Conservation (phyloP, 2,888 invertebrate genomes). For the Lapara coniferarum region DNA sequence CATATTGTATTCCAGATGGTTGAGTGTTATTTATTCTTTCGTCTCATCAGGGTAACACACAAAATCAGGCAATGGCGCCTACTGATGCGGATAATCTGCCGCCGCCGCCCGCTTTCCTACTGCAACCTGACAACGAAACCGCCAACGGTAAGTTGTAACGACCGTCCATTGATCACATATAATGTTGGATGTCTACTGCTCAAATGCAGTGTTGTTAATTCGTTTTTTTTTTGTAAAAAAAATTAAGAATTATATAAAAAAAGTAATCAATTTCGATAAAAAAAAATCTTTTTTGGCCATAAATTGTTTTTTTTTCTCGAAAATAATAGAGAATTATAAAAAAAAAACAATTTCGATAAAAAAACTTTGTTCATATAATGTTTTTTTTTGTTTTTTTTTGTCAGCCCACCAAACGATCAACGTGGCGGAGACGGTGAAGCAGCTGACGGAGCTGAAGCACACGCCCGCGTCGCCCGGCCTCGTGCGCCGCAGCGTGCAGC, state of each 20-base stretch:
- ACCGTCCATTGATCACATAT: no score
- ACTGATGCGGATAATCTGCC: slow-evolving; percentile 84
- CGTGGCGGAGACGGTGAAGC: slow-evolving; percentile 94
- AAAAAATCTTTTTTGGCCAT: no score
- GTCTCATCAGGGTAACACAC: slow-evolving; percentile 59
- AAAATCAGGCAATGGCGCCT: slow-evolving; percentile 46
- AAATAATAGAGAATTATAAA: no score
- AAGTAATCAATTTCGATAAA: no score
- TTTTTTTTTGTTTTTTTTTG: slow-evolving; percentile 26
- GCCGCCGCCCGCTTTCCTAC: slow-evolving; percentile 90
- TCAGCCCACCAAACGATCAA: slow-evolving; percentile 76
- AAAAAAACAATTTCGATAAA: neutral
- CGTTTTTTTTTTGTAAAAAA: no score
- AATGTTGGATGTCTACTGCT: no score
- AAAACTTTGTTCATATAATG: no score
- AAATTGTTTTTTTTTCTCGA: no score
- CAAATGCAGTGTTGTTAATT: no score
- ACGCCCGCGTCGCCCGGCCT: slow-evolving; percentile 93
- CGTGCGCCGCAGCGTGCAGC: slow-evolving; percentile 81
- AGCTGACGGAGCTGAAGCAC: slow-evolving; percentile 92
- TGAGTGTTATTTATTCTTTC: slow-evolving; percentile 14
- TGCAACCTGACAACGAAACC: slow-evolving; percentile 80
- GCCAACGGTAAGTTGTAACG: slow-evolving; percentile 20
- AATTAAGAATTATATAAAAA: no score
- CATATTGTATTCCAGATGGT: no score